A percentile compares a stretch with the other conserved stretches of the same genome.
These are phyloP conservation scores for Hemicordylus capensis DNA, from an alignment of 2,113 vertebrate genomes.

Conservation along the genomic window DNA sequence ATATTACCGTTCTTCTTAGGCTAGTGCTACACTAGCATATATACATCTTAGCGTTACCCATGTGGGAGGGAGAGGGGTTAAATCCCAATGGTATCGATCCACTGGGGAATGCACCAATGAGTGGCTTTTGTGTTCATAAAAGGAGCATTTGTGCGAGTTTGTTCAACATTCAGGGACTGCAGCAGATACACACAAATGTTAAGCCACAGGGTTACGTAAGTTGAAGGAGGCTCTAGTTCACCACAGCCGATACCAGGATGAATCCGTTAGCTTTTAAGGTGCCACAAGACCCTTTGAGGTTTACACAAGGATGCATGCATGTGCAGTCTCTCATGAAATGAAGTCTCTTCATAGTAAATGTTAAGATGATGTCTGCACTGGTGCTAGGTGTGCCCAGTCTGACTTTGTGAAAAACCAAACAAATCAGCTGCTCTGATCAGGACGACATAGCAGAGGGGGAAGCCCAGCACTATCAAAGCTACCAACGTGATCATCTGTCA, in stretches of 20 bases:
- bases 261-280: neutral
- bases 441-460: neutral
- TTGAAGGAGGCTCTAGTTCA: neutral
- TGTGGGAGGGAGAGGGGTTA: neutral
- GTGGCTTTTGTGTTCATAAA: neutral
- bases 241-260: neutral
- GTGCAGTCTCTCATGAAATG: neutral
- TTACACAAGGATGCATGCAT: neutral
- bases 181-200: neutral
- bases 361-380: neutral
- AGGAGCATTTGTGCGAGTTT: neutral
- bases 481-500: neutral
- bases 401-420: neutral
- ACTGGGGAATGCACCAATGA: neutral
- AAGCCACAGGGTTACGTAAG: neutral
- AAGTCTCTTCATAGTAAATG: no score
- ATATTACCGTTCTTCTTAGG: neutral
- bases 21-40: neutral
- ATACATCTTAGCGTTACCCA: neutral
- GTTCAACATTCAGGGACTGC: neutral
- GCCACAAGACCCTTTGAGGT: neutral
- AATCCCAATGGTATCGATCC: neutral
- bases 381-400: no score
- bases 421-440: neutral
- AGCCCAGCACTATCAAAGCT: neutral